Evolutionary conservation across 2,888 invertebrate species (phyloP).

Genomic region (Melanotus villosus): DNA sequence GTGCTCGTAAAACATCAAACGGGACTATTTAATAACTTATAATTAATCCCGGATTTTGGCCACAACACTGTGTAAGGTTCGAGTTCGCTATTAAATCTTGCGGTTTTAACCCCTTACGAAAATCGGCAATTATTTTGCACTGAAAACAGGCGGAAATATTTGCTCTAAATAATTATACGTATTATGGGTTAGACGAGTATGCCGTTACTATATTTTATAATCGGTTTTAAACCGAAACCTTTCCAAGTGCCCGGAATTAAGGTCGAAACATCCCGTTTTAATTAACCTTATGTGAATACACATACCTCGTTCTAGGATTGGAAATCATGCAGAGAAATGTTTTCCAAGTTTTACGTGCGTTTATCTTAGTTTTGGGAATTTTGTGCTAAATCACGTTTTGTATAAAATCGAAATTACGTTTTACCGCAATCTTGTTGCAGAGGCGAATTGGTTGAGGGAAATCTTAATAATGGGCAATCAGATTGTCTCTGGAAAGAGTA

Average conservation of each 20-base stretch:
- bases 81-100: conserved; percentile 24
- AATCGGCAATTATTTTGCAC: conserved; percentile 20
- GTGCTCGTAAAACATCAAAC: conserved; percentile 4
- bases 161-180: conserved; percentile 21
- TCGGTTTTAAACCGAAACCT: neutral
- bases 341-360: neutral
- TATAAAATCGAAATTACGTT: too few species aligned
- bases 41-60: conserved; percentile 22
- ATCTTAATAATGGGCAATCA: too few species aligned
- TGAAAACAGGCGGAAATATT: conserved; percentile 17
- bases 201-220: conserved; percentile 8
- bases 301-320: neutral
- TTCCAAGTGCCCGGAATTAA: neutral
- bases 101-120: conserved; percentile 19
- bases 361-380: too few species aligned
- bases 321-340: neutral
- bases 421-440: too few species aligned
- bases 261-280: neutral
- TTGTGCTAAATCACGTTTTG: too few species aligned
- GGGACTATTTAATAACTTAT: conserved; percentile 17
- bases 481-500: too few species aligned
- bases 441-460: too few species aligned
- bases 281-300: conserved; percentile 3
- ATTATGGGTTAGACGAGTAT: neutral
- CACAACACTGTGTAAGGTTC: conserved; percentile 9